Conservation (phyloP, 2,888 invertebrate genomes). For the Platycheirus albimanus region DNA sequence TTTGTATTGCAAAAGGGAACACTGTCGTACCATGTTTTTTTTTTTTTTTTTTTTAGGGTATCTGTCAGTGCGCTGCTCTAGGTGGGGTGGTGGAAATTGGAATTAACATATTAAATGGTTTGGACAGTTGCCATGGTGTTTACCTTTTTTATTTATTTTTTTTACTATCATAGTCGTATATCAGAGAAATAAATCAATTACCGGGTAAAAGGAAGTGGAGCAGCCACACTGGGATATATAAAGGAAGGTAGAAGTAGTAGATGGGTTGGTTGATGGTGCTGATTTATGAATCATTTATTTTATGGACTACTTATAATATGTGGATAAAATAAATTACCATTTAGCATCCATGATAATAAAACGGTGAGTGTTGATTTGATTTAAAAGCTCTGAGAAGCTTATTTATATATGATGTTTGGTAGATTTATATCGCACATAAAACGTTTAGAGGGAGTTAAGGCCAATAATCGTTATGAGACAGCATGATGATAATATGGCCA, state of each 20-base stretch:
- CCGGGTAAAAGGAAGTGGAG: constrained; percentile 13
- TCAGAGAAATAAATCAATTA: constrained; percentile 41
- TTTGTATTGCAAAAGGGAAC: constrained; percentile 13
- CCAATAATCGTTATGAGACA: background rate
- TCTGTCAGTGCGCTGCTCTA: background rate
- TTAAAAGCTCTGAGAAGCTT: background rate
- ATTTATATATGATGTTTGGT: constrained; percentile 10
- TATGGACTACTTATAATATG: constrained; percentile 36
- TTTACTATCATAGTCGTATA: constrained; percentile 15
- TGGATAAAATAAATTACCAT: constrained; percentile 40
- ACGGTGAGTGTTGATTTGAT: constrained; percentile 29
- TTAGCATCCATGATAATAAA: constrained; percentile 35
- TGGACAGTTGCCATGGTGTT: constrained; percentile 57
- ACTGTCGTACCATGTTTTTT: background rate
- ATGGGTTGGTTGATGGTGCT: constrained; percentile 10
- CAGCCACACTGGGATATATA: too few relatives aligned
- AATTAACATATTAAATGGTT: constrained; percentile 49
- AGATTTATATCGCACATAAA: constrained; percentile 16
- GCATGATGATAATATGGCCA: background rate
- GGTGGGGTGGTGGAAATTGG: too few relatives aligned
- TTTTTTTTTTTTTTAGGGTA: background rate
- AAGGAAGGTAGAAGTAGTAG: background rate
- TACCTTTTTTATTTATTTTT: constrained; percentile 29
- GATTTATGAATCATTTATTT: constrained; percentile 51
- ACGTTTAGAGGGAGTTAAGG: background rate